Base-by-base conservation (phyloP, 1,140 invertebrate species). In the Dendroctonus valens region DNA sequence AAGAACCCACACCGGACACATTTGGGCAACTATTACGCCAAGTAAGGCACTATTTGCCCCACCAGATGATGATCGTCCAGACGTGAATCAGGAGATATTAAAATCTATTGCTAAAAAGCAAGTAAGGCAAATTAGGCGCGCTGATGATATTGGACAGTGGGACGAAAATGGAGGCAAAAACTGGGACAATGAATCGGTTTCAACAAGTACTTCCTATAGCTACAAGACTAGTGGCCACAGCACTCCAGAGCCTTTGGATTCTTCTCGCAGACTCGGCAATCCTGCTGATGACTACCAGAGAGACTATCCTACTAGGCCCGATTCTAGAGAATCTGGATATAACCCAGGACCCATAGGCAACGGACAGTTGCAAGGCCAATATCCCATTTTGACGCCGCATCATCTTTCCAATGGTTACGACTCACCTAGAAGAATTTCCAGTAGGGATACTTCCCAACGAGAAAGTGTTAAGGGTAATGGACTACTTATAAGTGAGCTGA, bases 21-120 rank as follows among this genome's bases (percentile, higher is more conserved):
- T 74, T 40, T 78, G 71, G 59, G 75, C 71, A 9, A 78, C 75
- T 3, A 72, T 78, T 39, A 76, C 72, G 6, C 72, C 74, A 4
- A 69, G 75, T 48, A 54, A 69, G 52, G 59, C 70, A 12, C 39
- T 72, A 38, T 74, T 75, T 46, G 59, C 68, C 7, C 68, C 71
- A 7, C 73, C 70, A 15, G 67, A 71, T 57, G 48, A 59, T 8
- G 39, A 46, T 11, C 62, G 46, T 6, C 55, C 60, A 9, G 64
- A 70, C 0, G 55, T 55, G 6, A 67, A 62, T 14, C 52, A 60
- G 41, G n/a, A 71, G 12, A 15, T 71, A 26, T 6, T 71, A 15
- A 68, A 71, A 53, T 64, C 57, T 26, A 38, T 69, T 5, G 42
- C 7, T 40, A 73, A 73, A 46, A 73, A 71, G 41, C 65, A 73